Percentiles rank a stretch among this genome's conserved stretches.
These are phyloP conservation scores for Nephotettix cincticeps DNA, from an alignment of 1,140 invertebrate genomes.

Conservation along the genomic window DNA sequence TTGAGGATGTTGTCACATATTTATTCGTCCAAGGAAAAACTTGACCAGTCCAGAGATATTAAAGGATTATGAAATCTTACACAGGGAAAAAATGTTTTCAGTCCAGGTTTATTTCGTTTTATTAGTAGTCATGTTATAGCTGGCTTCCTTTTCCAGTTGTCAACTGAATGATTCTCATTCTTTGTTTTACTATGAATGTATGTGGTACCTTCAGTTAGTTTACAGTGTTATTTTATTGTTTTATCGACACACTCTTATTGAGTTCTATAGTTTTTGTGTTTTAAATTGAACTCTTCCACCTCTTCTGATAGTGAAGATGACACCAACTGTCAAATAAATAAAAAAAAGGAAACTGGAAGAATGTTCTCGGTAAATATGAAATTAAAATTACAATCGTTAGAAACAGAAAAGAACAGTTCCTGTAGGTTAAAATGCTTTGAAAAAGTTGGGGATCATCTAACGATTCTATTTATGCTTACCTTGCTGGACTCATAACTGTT, in stretches of 20 bases:
- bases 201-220: slow-evolving; percentile 5
- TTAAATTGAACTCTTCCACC: slow-evolving; percentile 14
- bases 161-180: slow-evolving; percentile 8
- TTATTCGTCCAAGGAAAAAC: no score
- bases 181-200: slow-evolving; percentile 6
- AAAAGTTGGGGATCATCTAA: not conserved
- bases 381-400: slow-evolving; percentile 22
- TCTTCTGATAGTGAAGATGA: slow-evolving; percentile 20
- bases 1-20: no score
- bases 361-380: slow-evolving; percentile 14
- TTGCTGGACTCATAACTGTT: slow-evolving; percentile 16
- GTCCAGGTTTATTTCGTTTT: no score
- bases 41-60: no score
- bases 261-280: slow-evolving; percentile 1
- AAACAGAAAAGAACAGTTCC: slow-evolving; percentile 20
- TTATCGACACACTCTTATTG: no score
- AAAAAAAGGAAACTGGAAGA: slow-evolving; percentile 31
- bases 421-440: slow-evolving; percentile 27
- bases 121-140: no score
- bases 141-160: no score
- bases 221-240: slow-evolving; percentile 20
- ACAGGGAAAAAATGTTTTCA: no score
- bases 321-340: not conserved
- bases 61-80: no score
- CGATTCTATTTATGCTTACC: slow-evolving; percentile 19